A percentile compares a stretch with the other conserved stretches of the same genome.
Evolutionary conservation across 2,888 invertebrate species (phyloP).

Genomic region (Cynaeus angustus): DNA sequence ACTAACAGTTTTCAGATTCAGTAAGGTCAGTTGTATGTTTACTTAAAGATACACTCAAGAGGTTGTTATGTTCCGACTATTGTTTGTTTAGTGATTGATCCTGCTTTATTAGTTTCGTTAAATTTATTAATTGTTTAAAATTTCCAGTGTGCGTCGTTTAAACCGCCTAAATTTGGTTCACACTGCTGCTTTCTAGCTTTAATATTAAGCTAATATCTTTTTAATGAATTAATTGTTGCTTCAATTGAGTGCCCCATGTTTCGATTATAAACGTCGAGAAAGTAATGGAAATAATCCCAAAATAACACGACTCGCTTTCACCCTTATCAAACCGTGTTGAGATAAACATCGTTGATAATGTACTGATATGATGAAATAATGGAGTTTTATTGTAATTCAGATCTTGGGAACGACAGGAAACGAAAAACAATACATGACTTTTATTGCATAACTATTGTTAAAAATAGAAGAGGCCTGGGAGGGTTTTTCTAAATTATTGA

Average conservation of each 20-base stretch:
- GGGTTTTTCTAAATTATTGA: not conserved
- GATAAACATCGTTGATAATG: too few species aligned
- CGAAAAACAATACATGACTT: constrained; percentile 25
- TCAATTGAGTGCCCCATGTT: not conserved
- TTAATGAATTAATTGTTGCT: not conserved
- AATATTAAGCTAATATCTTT: not conserved
- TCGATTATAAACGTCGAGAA: not conserved
- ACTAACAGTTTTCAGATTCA: too few species aligned
- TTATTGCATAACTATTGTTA: constrained; percentile 30
- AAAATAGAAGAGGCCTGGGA: constrained; percentile 26
- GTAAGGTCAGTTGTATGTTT: too few species aligned
- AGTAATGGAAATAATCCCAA: not conserved
- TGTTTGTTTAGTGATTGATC: too few species aligned
- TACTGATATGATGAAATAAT: too few species aligned
- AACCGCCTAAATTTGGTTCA: not conserved
- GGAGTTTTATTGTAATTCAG: not conserved
- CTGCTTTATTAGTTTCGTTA: too few species aligned
- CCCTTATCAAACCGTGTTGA: not conserved
- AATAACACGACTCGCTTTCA: not conserved
- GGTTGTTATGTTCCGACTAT: too few species aligned
- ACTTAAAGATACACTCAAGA: too few species aligned
- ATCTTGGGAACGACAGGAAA: constrained; percentile 25
- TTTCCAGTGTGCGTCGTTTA: not conserved
- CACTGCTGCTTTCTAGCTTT: too few species aligned
- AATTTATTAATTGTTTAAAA: too few species aligned